Conservation (phyloP, 2,888 invertebrate species). For the Andrena flavipes region DNA sequence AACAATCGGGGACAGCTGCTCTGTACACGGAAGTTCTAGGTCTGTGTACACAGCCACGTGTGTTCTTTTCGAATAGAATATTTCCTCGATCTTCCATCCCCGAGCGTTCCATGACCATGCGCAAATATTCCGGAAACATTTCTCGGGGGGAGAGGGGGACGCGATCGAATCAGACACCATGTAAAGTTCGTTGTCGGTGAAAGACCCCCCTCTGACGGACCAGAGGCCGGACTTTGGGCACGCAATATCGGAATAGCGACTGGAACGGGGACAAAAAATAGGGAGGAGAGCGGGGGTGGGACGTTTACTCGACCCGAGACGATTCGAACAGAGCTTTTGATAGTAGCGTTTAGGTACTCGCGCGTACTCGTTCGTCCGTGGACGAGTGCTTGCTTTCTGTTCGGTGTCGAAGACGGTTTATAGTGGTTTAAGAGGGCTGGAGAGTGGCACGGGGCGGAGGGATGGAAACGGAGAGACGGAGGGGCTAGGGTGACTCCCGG, state of each 20-base stretch:
- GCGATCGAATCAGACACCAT: constrained; percentile 7
- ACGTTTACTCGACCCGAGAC: not conserved
- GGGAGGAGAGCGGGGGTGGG: not conserved
- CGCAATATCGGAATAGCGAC: not conserved
- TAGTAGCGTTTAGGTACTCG: constrained; percentile 51
- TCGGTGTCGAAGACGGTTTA: constrained; percentile 64
- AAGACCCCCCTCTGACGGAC: no score
- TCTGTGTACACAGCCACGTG: constrained; percentile 19
- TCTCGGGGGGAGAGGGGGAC: not conserved
- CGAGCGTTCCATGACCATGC: constrained; percentile 12
- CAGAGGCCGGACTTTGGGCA: not conserved
- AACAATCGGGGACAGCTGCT: constrained; percentile 14
- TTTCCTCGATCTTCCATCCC: constrained; percentile 43
- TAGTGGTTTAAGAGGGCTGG: constrained; percentile 54
- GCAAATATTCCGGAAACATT: constrained; percentile 30
- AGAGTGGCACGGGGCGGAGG: constrained; percentile 4
- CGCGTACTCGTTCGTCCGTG: constrained; percentile 44
- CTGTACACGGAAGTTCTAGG: constrained; percentile 6
- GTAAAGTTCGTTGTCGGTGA: not conserved
- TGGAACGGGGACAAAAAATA: not conserved
- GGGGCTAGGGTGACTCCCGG: not conserved
- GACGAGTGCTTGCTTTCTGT: constrained; percentile 63
- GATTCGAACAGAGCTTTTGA: constrained; percentile 36
- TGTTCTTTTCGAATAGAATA: constrained; percentile 52
- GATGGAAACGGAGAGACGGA: not conserved